Conservation (phyloP, 1,140 invertebrate genomes). For the Atta colombica region DNA sequence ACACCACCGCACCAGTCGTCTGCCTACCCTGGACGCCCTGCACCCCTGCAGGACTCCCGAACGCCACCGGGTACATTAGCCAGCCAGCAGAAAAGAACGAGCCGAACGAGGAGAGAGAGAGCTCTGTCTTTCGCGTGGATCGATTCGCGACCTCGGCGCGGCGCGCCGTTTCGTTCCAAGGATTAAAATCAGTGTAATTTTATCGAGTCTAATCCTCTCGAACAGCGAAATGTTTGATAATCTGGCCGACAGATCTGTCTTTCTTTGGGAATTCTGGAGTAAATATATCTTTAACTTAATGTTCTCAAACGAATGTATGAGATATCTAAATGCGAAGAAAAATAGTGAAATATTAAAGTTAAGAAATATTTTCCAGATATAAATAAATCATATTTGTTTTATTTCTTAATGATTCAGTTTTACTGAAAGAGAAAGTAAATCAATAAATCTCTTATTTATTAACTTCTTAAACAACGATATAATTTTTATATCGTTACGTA, state of each 20-base stretch:
- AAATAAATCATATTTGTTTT: neutral
- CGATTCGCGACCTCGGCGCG: neutral
- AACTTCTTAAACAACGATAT: too few relatives aligned
- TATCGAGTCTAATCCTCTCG: conserved; percentile 1
- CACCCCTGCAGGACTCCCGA: too few relatives aligned
- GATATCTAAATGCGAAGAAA: neutral
- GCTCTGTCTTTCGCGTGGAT: conserved; percentile 34
- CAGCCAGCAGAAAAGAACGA: neutral
- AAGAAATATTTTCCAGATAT: neutral
- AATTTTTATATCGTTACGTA: too few relatives aligned
- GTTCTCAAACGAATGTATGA: neutral
- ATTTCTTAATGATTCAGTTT: neutral
- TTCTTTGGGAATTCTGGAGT: neutral
- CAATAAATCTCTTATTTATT: too few relatives aligned
- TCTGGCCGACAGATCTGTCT: neutral
- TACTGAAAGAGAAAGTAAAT: too few relatives aligned
- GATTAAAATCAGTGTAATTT: conserved; percentile 32
- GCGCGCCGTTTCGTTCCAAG: neutral
- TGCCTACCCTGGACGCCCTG: too few relatives aligned
- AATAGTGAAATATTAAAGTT: neutral
- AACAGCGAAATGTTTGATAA: neutral
- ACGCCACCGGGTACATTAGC: too few relatives aligned
- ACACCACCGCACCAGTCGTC: neutral
- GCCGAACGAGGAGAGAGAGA: neutral
- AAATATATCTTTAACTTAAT: neutral